A percentile compares a stretch with the other conserved stretches of the same genome.
phyloP scores from a whole-genome alignment of 2,113 vertebrate species.

The Oplegnathus fasciatus region DNA sequence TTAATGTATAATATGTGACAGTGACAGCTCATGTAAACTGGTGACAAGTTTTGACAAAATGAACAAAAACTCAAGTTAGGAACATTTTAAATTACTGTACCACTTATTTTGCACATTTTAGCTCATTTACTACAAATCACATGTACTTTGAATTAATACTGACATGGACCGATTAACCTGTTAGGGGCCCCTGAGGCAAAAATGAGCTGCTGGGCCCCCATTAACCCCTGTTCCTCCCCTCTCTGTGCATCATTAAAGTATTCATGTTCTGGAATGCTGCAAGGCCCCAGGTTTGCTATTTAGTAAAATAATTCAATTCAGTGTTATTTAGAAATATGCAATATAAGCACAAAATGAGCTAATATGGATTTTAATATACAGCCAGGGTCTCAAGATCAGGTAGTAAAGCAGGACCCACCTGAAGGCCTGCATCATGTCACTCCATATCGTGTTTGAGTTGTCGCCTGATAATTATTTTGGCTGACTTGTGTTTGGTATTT shows the following conservation, averaged over 20 bases:
- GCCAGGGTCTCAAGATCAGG: not conserved
- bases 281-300: not conserved
- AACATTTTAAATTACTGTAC: constrained; percentile 37
- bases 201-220: not conserved
- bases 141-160: constrained; percentile 18
- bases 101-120: constrained; percentile 34
- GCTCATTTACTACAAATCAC: constrained; percentile 28
- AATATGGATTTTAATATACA: not conserved
- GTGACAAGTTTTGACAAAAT: constrained; percentile 7
- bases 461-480: too few species aligned
- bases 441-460: too few species aligned
- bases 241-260: not conserved
- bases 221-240: not conserved
- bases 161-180: constrained; percentile 20
- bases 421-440: too few species aligned
- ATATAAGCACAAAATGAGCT: not conserved
- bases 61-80: not conserved
- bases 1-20: not conserved
- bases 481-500: too few species aligned
- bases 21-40: not conserved
- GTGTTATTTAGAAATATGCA: not conserved
- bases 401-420: too few species aligned
- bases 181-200: constrained; percentile 19
- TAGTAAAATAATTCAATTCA: not conserved
- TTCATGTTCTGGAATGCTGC: not conserved